Base-by-base conservation (phyloP, 2,888 invertebrate genomes). In the Callyntrura sp. region DNA sequence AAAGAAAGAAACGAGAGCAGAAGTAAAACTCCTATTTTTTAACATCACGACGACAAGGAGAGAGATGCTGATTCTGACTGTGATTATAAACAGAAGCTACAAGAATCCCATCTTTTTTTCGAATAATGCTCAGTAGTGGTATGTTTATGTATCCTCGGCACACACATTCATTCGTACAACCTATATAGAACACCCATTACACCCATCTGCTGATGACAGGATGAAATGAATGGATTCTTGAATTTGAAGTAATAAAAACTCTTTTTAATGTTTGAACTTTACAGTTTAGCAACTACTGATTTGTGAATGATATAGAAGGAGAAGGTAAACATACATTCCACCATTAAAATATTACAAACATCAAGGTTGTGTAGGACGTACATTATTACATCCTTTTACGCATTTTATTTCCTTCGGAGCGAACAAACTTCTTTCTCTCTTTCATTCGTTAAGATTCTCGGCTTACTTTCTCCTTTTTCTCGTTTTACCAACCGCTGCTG, bases 201-300 rank as follows among this genome's bases (percentile, higher is more conserved):
- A 82, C 88, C 83, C 83, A 84, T 88, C 88, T 88, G 88, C 73
- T 76, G 83, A 88, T 88, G 88, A 88, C 88, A 88, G 88, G 48
- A 88, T 51, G 65, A 88, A 88, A 88, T 88, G 88, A 88, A 88
- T 88, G 88, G 83, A 83, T 88, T 88, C 83, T 83, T 88, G 88
- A 82, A 88, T 88, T 82, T 62, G 35, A 82, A 88, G 82, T 73
- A 88, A 88, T 88, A 88, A 88, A 70, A 88, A 88, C 82, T 82
- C 82, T 88, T 82, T 70, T 87, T 88, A 86, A 86, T 86, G 86
- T 68, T 82, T 70, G 68, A 55, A 84, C 84, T 84, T 70, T 70
- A 48, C 70, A 70, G 81, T 28, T 57, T 45, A 81, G 81, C 70
- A 88, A 55, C 82, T 88, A 70, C 82, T 88, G 88, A 88, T 88